Percentiles rank a stretch among this genome's conserved stretches.
Conservation (phyloP, 2,888 invertebrate genomes). For the Idaea dimidiata region DNA sequence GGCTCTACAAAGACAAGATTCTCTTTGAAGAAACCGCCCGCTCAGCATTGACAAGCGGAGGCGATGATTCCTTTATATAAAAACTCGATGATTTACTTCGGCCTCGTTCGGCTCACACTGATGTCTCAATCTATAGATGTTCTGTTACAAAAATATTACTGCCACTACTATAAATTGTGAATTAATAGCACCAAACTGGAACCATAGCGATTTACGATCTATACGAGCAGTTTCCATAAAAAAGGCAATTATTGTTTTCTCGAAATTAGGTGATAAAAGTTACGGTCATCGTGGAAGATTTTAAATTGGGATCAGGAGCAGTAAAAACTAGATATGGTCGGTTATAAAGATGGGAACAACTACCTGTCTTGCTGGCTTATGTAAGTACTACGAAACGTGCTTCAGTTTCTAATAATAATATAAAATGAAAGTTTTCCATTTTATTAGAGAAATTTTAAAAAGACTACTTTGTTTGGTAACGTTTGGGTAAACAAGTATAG, state of each 20-base stretch:
- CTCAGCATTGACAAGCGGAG: constrained; percentile 60
- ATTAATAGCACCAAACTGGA: constrained; percentile 24
- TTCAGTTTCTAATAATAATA: constrained; percentile 7
- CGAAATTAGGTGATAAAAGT: constrained; percentile 31
- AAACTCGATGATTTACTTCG: constrained; percentile 74
- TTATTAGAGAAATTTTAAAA: constrained; percentile 5
- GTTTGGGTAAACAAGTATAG: no score
- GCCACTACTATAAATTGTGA: constrained; percentile 25
- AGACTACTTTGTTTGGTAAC: no score
- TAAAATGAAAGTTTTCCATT: constrained; percentile 10
- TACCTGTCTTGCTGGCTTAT: constrained; percentile 16
- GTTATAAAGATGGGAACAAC: constrained; percentile 13
- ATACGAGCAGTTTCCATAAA: constrained; percentile 28
- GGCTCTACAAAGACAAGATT: constrained; percentile 52
- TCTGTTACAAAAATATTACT: constrained; percentile 21
- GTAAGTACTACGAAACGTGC: neutral
- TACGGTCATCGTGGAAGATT: constrained; percentile 23
- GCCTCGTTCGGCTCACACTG: constrained; percentile 42
- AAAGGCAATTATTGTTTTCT: constrained; percentile 28
- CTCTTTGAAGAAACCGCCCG: constrained; percentile 57
- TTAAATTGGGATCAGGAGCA: constrained; percentile 15
- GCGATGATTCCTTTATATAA: constrained; percentile 77
- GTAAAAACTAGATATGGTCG: constrained; percentile 19
- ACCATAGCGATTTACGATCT: constrained; percentile 22
- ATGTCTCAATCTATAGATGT: constrained; percentile 35